A percentile compares a stretch with the other conserved stretches of the same genome.
Evolutionary conservation across 2,797 vertebrate species (phyloP).

Genomic region (Tympanoctomys barrerae): DNA sequence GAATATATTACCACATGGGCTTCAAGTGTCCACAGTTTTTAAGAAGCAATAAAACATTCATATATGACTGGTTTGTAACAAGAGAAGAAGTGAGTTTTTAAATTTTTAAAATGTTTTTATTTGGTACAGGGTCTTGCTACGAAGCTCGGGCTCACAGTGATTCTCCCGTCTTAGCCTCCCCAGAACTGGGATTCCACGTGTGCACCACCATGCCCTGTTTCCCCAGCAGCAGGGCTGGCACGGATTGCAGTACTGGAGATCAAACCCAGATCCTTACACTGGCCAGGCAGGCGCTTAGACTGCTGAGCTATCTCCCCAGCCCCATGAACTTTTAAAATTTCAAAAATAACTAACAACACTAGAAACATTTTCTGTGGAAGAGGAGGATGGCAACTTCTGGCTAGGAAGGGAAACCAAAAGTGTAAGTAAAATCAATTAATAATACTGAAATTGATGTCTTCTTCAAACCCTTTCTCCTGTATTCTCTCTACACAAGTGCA

Average conservation of each 20-base stretch:
- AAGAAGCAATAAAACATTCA: constrained; percentile 51
- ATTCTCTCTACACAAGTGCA: constrained; percentile 36
- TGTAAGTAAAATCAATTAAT: constrained; percentile 49
- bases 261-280: no score
- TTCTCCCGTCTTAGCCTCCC: no score
- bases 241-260: no score
- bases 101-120: not conserved
- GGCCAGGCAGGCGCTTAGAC: no score
- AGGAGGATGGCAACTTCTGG: not conserved
- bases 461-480: constrained; percentile 58
- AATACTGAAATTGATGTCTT: constrained; percentile 48
- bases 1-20: not conserved
- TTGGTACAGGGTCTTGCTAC: no score
- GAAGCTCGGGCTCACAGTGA: no score
- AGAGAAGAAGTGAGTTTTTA: constrained; percentile 52
- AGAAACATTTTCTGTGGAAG: constrained; percentile 27
- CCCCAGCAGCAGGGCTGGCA: no score
- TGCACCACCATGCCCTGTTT: no score
- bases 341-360: constrained; percentile 53
- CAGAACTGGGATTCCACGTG: no score
- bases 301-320: no score
- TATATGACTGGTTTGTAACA: constrained; percentile 7
- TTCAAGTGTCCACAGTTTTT: constrained; percentile 40
- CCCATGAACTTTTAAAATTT: not conserved
- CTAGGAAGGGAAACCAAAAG: constrained; percentile 43